These are phyloP conservation scores for Parotocinclus haroldoi DNA, from an alignment of 2,797 vertebrate genomes.

Conservation along the genomic window DNA sequence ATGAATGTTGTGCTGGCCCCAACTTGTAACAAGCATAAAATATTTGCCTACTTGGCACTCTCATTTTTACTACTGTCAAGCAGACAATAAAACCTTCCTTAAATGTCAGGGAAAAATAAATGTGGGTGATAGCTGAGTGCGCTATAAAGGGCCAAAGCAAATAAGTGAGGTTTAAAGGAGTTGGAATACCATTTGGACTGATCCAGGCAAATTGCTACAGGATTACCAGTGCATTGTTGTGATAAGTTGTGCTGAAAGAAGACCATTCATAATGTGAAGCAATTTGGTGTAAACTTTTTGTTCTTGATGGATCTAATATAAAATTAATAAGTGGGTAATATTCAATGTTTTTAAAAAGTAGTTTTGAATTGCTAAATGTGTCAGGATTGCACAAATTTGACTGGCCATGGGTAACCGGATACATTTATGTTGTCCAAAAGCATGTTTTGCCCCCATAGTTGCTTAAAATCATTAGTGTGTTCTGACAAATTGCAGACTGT, in stretches of 20 bases:
- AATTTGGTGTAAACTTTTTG: background rate
- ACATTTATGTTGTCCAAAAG: too few relatives aligned
- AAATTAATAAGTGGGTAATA: too few relatives aligned
- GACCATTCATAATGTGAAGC: constrained; percentile 4
- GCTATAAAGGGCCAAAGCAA: constrained; percentile 35
- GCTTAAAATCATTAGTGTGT: too few relatives aligned
- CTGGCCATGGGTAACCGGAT: too few relatives aligned
- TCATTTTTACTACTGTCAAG: constrained; percentile 27
- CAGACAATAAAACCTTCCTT: constrained; percentile 22
- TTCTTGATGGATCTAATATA: background rate
- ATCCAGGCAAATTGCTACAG: constrained; percentile 27
- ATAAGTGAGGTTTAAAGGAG: constrained; percentile 27
- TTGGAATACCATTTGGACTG: constrained; percentile 23
- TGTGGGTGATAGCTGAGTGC: constrained; percentile 26
- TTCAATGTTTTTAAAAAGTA: too few relatives aligned
- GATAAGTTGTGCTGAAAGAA: background rate
- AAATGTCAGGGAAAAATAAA: constrained; percentile 28
- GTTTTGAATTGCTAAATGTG: too few relatives aligned
- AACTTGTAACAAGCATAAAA: constrained; percentile 43
- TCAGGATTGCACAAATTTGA: too few relatives aligned
- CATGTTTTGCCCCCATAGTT: too few relatives aligned
- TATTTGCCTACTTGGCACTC: constrained; percentile 37
- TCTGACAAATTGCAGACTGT: too few relatives aligned
- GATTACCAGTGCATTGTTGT: constrained; percentile 20
- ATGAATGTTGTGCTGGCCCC: constrained; percentile 20